Conservation (phyloP, 2,888 invertebrate species). For the Gymnosoma rotundatum region DNA sequence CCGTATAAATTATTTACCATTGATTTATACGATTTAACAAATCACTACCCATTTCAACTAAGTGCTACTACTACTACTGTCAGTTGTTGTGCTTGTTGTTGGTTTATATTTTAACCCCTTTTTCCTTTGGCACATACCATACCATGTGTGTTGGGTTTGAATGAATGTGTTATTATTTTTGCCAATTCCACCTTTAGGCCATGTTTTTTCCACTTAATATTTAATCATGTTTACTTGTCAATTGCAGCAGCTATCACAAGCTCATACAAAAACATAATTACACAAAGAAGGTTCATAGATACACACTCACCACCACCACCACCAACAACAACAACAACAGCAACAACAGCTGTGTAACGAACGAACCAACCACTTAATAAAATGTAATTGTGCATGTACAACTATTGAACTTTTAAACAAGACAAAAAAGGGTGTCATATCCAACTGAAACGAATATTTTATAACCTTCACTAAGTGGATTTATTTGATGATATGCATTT, state of each 20-base stretch:
- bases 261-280: constrained; percentile 27
- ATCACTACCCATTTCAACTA: constrained; percentile 52
- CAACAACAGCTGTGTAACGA: background rate
- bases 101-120: constrained; percentile 46
- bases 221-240: constrained; percentile 68
- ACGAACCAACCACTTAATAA: constrained; percentile 60
- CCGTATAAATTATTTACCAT: constrained; percentile 52
- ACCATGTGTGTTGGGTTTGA: background rate
- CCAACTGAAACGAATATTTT: constrained; percentile 23
- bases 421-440: constrained; percentile 36
- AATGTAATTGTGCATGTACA: constrained; percentile 66
- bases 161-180: constrained; percentile 17
- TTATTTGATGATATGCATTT: background rate
- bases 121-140: background rate
- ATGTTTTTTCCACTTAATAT: constrained; percentile 61
- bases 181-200: constrained; percentile 46
- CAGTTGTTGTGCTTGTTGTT: constrained; percentile 19
- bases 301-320: constrained; percentile 1
- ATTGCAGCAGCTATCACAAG: constrained; percentile 56
- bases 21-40: constrained; percentile 61
- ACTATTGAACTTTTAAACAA: constrained; percentile 56
- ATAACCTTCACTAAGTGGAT: constrained; percentile 36
- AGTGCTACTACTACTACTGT: constrained; percentile 23
- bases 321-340: constrained; percentile 1
- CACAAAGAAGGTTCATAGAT: constrained; percentile 9